Base-by-base conservation (phyloP, 1,140 invertebrate species). In the Drosophila seguyi region DNA sequence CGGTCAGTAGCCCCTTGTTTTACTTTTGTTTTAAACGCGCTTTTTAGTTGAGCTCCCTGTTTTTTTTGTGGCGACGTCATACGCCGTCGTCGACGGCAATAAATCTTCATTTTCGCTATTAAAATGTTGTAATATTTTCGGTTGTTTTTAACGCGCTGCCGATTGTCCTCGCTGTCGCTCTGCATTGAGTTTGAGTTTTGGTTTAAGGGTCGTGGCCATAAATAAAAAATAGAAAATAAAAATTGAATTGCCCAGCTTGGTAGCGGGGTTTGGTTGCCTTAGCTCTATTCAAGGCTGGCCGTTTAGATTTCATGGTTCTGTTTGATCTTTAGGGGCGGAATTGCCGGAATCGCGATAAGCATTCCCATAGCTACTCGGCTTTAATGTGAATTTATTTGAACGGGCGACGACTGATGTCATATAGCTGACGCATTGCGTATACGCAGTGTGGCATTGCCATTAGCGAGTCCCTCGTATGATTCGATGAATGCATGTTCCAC, bases 71-170 rank as follows among this genome's bases (percentile, higher is more conserved):
- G 55, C 45, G 22, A 50, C 73, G 71, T 72, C 68, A 72, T 72
- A 53, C 73, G 60, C 53, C 71, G 41, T 75, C 71, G 83, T 80
- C 81, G 72, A 47, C 59, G 84, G 75, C 83, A 87, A 87, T 88
- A 88, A 87, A 87, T 87, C 83, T 87, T 87, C 79, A 88, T 87
- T 83, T 87, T 83, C 83, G 79, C 83, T 87, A 88, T 87, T 87
- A 87, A 87, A 87, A 87, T 87, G 84, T 83, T 87, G 84, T 87
- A 87, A 87, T 87, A 88, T 87, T 86, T 87, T 83, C 44, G 71
- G 39, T 63, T 66, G 62, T 61, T 82, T 88, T 88, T 77, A 87
- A 83, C 66, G 66, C 71, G 56, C 59, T 76, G 62, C 67, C 72
- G 79, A 88, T 82, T 87, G 84, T 87, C 60, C 84, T 75, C 62